Base-by-base conservation (phyloP, 2,888 invertebrate genomes). In the Punctoribates punctum region DNA sequence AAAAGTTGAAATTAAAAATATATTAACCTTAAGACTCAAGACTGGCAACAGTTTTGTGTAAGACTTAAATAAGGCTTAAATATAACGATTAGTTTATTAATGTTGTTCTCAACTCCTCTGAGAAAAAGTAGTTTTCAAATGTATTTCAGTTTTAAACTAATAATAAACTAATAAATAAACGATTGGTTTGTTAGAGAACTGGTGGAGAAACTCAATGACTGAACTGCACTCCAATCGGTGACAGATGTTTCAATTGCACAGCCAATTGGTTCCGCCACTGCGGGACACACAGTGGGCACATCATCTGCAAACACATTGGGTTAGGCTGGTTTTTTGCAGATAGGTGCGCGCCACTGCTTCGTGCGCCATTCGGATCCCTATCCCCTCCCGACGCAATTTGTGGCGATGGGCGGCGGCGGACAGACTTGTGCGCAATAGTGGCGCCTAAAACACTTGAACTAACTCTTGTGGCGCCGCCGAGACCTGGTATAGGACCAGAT, bases 321-420 rank as follows among this genome's bases (percentile, higher is more conserved):
- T 9, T n/a, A 20, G 51, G 51, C 51, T 2, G 5, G 51, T 51
- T 20, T 51, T 20, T 62, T 17, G 27, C 20, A 11, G n/a, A n/a
- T 23, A 27, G 62, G 27, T 17, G 62, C 27, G 62, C 62, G 62
- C 62, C 62, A 27, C 62, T 62, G 15, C 27, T 17, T 27, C 62
- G 25, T 62, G 62, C 62, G 62, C 62, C 62, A 17, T 5, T 62
- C 62, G 62, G 20, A 62, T 51, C 25, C 27, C 15, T 29, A 62
- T 62, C 25, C 62, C 62, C 62, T 62, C 62, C 62, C 62, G 62
- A 62, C 62, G 62, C 62, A 62, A 62, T 62, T 62, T 62, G 62
- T 62, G 62, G 62, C 13, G 62, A 62, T 62, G 62, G 62, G 62
- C 62, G 62, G 62, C 62, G 62, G 62, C 62, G 62, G 62, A 62